These are phyloP conservation scores for Macaria notata DNA, from an alignment of 2,888 invertebrate genomes.

Conservation along the genomic window DNA sequence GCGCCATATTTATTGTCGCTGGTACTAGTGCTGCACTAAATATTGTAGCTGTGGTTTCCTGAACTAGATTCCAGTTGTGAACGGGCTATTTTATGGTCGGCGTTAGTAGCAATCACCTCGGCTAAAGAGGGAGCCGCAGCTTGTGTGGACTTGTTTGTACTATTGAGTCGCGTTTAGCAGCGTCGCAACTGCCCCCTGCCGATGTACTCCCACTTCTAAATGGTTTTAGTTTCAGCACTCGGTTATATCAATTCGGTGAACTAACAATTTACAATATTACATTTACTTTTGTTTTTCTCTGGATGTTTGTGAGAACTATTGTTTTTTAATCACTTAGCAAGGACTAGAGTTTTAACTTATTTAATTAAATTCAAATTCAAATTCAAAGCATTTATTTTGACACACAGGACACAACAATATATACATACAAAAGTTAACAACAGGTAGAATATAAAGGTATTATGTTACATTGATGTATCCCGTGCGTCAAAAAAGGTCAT, in stretches of 20 bases:
- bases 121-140: slow-evolving; percentile 23
- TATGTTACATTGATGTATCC: no score
- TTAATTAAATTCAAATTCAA: no score
- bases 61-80: slow-evolving; percentile 24
- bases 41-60: slow-evolving; percentile 20
- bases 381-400: no score
- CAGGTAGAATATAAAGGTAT: no score
- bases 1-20: slow-evolving; percentile 17
- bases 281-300: background rate
- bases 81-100: slow-evolving; percentile 23
- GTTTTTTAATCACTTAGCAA: no score
- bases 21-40: slow-evolving; percentile 14
- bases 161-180: slow-evolving; percentile 17
- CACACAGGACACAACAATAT: no score
- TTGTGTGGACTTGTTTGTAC: slow-evolving; percentile 20
- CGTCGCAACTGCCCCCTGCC: background rate
- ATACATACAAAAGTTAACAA: no score
- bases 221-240: slow-evolving; percentile 8
- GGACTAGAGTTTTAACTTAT: no score
- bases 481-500: no score
- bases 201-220: slow-evolving; percentile 3
- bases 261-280: background rate
- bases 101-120: slow-evolving; percentile 24
- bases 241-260: background rate
- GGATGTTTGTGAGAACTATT: no score